phyloP scores from a whole-genome alignment of 2,888 invertebrate species.

The Lucinisca nassula region DNA sequence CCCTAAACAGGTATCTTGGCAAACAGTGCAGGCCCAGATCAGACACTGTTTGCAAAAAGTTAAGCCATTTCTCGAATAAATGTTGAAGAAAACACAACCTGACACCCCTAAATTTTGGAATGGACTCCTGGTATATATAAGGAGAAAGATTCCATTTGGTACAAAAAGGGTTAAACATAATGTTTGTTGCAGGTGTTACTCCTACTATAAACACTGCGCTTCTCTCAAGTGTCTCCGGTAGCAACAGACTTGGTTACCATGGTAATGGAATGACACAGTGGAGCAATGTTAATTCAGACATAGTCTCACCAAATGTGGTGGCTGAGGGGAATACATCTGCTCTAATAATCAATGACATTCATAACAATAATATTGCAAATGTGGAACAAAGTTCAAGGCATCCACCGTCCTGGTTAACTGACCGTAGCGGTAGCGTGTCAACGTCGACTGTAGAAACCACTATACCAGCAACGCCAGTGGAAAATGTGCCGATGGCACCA shows the following conservation, averaged over 20 bases:
- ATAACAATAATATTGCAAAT: constrained; percentile 41
- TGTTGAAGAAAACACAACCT: too few species aligned
- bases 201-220: constrained; percentile 89
- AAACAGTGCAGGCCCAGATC: too few species aligned
- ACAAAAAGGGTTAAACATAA: too few species aligned
- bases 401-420: constrained; percentile 54
- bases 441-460: constrained; percentile 91
- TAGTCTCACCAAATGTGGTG: constrained; percentile 50
- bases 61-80: too few species aligned
- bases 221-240: constrained; percentile 48
- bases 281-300: constrained; percentile 54
- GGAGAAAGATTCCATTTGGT: too few species aligned
- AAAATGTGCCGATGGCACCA: constrained; percentile 80
- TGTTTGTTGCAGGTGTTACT: constrained; percentile 88
- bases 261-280: constrained; percentile 66
- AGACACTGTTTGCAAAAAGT: too few species aligned
- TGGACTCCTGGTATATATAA: too few species aligned
- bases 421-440: constrained; percentile 84
- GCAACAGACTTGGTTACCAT: constrained; percentile 64
- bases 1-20: too few species aligned
- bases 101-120: too few species aligned
- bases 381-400: constrained; percentile 41
- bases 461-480: constrained; percentile 90
- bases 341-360: constrained; percentile 70
- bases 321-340: constrained; percentile 67